Conservation (phyloP, 1,140 invertebrate species). For the Paramacrobiotus metropolitanus region DNA sequence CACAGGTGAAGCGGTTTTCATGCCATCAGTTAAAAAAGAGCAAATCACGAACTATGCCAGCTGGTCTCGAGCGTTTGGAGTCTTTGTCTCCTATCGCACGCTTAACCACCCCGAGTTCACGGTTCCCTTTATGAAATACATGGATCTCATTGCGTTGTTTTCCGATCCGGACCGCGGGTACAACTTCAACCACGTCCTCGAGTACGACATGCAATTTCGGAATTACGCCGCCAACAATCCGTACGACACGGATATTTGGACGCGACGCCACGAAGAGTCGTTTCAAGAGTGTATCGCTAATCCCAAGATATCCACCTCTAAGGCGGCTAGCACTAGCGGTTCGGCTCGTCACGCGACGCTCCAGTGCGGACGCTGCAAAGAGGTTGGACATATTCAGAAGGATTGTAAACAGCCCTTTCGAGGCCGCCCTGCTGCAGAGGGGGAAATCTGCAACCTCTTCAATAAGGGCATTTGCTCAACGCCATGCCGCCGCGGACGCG, state of each 20-base stretch:
- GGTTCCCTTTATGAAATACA: background rate
- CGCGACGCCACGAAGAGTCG: background rate
- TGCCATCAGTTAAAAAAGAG: no score
- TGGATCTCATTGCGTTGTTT: background rate
- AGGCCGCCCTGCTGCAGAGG: background rate
- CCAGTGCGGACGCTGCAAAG: background rate
- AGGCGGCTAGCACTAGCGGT: background rate
- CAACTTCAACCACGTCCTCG: background rate
- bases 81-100: background rate
- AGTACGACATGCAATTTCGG: background rate
- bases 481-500: background rate
- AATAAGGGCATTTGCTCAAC: background rate
- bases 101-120: background rate
- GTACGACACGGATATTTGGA: background rate
- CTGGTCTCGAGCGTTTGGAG: background rate
- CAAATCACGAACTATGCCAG: background rate
- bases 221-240: background rate
- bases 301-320: background rate
- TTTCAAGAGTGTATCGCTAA: background rate
- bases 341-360: background rate
- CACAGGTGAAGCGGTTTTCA: no score
- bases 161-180: background rate
- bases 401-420: background rate
- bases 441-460: background rate
- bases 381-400: no score